These are phyloP conservation scores for Neotoxoptera formosana DNA, from an alignment of 1,140 invertebrate species.

Conservation along the genomic window DNA sequence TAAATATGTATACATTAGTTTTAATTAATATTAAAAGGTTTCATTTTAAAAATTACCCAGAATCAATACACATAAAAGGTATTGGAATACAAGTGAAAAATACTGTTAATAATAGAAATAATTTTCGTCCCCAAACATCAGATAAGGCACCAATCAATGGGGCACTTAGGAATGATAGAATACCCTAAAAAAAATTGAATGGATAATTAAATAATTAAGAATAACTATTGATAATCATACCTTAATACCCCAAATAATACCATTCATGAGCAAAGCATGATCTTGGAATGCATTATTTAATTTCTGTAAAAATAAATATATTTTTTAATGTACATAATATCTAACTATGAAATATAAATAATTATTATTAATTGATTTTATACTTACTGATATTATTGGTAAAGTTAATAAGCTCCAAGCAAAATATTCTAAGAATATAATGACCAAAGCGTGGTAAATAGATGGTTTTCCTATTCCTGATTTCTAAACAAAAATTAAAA, in stretches of 20 bases:
- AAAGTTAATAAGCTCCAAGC: constrained; percentile 98
- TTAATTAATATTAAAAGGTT: background rate
- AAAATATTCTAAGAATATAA: constrained; percentile 99
- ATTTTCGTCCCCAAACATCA: constrained; percentile 97
- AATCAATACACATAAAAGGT: constrained; percentile 98
- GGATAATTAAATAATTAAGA: constrained; percentile 38
- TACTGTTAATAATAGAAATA: constrained; percentile 97
- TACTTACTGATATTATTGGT: constrained; percentile 93
- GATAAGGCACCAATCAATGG: constrained; percentile 96
- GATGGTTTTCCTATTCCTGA: constrained; percentile 92
- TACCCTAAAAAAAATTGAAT: constrained; percentile 74
- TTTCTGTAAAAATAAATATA: constrained; percentile 68
- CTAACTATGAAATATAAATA: constrained; percentile 8
- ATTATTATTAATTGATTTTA: constrained; percentile 10
- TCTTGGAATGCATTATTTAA: constrained; percentile 97
- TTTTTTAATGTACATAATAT: constrained; percentile 42
- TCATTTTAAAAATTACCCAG: constrained; percentile 73
- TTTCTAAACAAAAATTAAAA: constrained; percentile 66
- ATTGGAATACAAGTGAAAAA: constrained; percentile 99
- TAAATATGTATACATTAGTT: background rate
- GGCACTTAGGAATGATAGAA: constrained; percentile 95
- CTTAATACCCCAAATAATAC: constrained; percentile 97
- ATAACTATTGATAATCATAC: constrained; percentile 63
- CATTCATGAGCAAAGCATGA: constrained; percentile 99
- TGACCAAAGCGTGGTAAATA: constrained; percentile 96